These are phyloP conservation scores for Acrocephalus kingi DNA, from an alignment of 2,113 vertebrate species.

Conservation along the genomic window DNA sequence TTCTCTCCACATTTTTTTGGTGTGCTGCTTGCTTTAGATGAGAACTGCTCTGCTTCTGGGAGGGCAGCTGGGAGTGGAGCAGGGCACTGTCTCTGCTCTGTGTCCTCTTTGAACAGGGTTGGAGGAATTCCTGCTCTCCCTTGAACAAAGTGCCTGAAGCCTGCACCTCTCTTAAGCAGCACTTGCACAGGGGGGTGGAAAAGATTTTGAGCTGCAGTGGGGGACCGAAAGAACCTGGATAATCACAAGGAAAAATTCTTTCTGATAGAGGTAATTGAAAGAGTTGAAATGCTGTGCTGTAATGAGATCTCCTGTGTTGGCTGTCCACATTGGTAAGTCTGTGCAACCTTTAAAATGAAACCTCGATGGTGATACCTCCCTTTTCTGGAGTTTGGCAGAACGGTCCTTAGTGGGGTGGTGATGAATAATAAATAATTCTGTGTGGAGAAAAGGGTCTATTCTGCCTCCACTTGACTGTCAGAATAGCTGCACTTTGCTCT, in stretches of 20 bases:
- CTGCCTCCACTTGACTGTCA: background rate
- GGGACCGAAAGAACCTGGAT: slow-evolving; percentile 13
- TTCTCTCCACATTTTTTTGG: background rate
- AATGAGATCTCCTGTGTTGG: background rate
- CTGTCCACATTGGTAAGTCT: background rate
- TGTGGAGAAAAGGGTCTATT: background rate
- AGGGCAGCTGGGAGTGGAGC: background rate
- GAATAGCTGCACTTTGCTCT: background rate
- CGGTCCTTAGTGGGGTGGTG: background rate
- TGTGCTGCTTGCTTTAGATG: background rate
- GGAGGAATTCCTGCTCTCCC: background rate
- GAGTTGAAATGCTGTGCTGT: background rate
- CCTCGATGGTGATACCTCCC: background rate
- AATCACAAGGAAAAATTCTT: slow-evolving; percentile 48
- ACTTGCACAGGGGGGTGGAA: background rate
- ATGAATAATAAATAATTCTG: slow-evolving; percentile 8
- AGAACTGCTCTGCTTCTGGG: background rate
- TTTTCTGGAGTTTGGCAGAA: background rate
- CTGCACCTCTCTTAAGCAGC: background rate
- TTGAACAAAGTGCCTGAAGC: background rate
- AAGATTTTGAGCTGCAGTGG: background rate
- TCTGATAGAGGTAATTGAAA: slow-evolving; percentile 44
- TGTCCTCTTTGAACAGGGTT: slow-evolving; percentile 24
- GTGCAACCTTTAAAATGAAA: background rate
- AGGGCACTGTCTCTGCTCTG: background rate